These are phyloP conservation scores for Achroia grisella DNA, from an alignment of 1,140 invertebrate species.

Conservation along the genomic window DNA sequence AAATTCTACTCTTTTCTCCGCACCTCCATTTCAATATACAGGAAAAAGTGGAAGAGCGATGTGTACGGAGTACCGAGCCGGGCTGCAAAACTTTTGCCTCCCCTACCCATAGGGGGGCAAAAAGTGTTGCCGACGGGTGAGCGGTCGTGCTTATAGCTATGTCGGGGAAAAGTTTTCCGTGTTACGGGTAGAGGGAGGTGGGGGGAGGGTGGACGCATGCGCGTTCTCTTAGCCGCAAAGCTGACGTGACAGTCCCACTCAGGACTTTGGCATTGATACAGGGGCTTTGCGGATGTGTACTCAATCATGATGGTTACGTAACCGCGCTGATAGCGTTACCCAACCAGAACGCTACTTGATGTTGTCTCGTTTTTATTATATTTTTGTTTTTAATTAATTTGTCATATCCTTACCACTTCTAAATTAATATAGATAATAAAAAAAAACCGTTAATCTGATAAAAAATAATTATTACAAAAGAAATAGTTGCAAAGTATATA, in stretches of 20 bases:
- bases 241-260: conserved; percentile 55
- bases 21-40: conserved; percentile 73
- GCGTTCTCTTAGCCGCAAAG: conserved; percentile 40
- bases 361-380: background rate
- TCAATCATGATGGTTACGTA: conserved; percentile 39
- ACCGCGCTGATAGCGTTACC: conserved; percentile 4
- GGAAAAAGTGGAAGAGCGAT: conserved; percentile 73
- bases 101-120: conserved; percentile 58
- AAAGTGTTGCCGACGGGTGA: conserved; percentile 71
- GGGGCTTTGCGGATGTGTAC: conserved; percentile 16
- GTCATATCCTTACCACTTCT: too few relatives aligned
- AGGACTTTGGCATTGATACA: conserved; percentile 38
- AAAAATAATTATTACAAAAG: too few relatives aligned
- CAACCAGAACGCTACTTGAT: background rate
- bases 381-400: too few relatives aligned
- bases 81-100: conserved; percentile 67
- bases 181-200: conserved; percentile 58
- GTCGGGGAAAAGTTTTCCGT: conserved; percentile 72
- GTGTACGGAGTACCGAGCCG: conserved; percentile 63
- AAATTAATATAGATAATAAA: too few relatives aligned
- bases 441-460: too few relatives aligned
- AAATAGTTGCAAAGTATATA: too few relatives aligned
- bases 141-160: conserved; percentile 60
- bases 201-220: conserved; percentile 55
- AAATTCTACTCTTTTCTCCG: conserved; percentile 73